phyloP scores from a whole-genome alignment of 2,113 vertebrate species.

The Climacteris rufus region DNA sequence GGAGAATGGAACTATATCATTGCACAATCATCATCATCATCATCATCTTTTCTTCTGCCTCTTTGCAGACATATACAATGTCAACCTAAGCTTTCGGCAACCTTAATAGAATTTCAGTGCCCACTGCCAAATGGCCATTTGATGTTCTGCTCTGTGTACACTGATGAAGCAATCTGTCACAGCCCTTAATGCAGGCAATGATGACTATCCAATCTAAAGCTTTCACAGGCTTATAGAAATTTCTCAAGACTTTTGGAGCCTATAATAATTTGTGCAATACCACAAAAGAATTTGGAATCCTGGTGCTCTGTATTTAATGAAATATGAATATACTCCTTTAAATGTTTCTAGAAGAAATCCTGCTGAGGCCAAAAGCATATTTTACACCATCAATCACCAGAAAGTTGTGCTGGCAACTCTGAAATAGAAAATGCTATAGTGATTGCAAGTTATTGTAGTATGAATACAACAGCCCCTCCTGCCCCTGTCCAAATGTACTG shows the following conservation, averaged over 20 bases:
- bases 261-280: constrained; percentile 20
- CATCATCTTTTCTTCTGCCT: constrained; percentile 39
- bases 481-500: not conserved
- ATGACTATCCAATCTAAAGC: constrained; percentile 50
- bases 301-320: constrained; percentile 19
- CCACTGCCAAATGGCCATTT: constrained; percentile 69
- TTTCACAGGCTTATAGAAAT: constrained; percentile 55
- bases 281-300: constrained; percentile 44
- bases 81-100: constrained; percentile 56
- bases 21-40: constrained; percentile 14
- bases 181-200: constrained; percentile 59
- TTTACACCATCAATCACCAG: constrained; percentile 10
- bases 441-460: not conserved
- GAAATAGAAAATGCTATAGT: not conserved
- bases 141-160: constrained; percentile 65
- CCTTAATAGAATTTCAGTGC: constrained; percentile 68
- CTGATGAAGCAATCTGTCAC: constrained; percentile 66
- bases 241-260: constrained; percentile 66
- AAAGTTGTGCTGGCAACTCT: constrained; percentile 28
- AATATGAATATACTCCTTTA: constrained; percentile 29
- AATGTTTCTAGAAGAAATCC: constrained; percentile 36
- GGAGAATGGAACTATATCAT: constrained; percentile 7
- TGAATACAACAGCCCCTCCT: not conserved
- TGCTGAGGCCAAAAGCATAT: not conserved
- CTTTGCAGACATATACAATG: constrained; percentile 32